Percentiles rank a stretch among this genome's conserved stretches.
Evolutionary conservation across 2,797 vertebrate genomes (phyloP).

Genomic region (Tapera naevia): DNA sequence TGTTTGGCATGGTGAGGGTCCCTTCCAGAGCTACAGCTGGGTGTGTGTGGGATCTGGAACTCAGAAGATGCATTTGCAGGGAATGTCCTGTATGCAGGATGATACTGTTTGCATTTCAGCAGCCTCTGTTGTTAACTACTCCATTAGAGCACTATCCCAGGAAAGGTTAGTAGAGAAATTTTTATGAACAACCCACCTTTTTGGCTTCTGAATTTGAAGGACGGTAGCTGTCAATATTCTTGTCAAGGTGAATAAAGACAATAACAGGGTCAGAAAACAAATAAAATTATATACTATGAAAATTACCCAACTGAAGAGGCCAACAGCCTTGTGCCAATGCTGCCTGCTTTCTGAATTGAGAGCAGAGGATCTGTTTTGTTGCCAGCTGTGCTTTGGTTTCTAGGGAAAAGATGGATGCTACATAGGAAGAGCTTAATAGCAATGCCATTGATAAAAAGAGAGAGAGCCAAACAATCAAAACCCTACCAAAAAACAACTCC

Average conservation of each 20-base stretch:
- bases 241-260: neutral
- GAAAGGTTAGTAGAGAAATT: neutral
- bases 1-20: fast-evolving
- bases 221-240: neutral
- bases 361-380: neutral
- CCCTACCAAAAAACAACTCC: too few species aligned
- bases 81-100: fast-evolving
- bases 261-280: neutral
- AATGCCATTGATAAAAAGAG: neutral
- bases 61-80: fast-evolving
- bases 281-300: neutral
- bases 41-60: neutral
- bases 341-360: neutral
- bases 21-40: neutral
- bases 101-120: neutral
- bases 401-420: neutral
- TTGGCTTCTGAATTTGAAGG: neutral
- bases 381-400: neutral
- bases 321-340: neutral
- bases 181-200: neutral
- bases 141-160: neutral
- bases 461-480: neutral
- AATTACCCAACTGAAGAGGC: neutral
- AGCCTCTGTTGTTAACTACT: neutral
- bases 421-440: neutral